phyloP scores from a whole-genome alignment of 2,888 invertebrate genomes.

The Margaritifera margaritifera region DNA sequence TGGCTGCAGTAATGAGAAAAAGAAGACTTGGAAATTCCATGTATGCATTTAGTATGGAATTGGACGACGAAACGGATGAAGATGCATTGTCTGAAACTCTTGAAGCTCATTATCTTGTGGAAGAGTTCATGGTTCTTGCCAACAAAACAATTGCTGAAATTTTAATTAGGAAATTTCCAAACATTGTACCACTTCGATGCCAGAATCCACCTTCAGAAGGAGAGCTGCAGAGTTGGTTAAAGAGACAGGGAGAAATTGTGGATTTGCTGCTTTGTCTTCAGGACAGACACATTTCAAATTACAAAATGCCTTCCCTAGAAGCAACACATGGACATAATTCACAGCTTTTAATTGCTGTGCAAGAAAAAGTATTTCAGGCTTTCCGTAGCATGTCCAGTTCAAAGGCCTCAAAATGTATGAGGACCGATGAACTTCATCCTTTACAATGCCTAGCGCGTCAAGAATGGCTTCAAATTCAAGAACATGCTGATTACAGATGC shows the following conservation, averaged over 20 bases:
- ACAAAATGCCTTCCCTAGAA: constrained; percentile 3
- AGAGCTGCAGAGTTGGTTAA: constrained; percentile 17
- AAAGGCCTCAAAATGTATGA: constrained; percentile 19
- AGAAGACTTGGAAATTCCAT: constrained; percentile 29
- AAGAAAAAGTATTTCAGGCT: too few species aligned
- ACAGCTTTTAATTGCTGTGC: constrained; percentile 1
- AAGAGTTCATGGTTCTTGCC: constrained; percentile 35
- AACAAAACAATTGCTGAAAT: constrained; percentile 21
- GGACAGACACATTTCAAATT: constrained; percentile 10
- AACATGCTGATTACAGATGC: constrained; percentile 37
- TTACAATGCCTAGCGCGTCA: constrained; percentile 28
- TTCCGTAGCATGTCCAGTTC: too few species aligned
- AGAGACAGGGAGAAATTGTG: constrained; percentile 7
- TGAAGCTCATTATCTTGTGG: constrained; percentile 35
- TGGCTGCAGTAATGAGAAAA: constrained; percentile 26
- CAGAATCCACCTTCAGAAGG: constrained; percentile 25
- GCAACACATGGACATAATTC: background rate
- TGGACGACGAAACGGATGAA: constrained; percentile 10
- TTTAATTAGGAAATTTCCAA: constrained; percentile 9
- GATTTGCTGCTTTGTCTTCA: constrained; percentile 29
- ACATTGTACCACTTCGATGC: constrained; percentile 21
- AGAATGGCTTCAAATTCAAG: constrained; percentile 44
- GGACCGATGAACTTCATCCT: constrained; percentile 37
- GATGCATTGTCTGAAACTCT: constrained; percentile 10
- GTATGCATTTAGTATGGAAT: constrained; percentile 31